These are phyloP conservation scores for Tipula helvola DNA, from an alignment of 2,888 invertebrate species.

Conservation along the genomic window DNA sequence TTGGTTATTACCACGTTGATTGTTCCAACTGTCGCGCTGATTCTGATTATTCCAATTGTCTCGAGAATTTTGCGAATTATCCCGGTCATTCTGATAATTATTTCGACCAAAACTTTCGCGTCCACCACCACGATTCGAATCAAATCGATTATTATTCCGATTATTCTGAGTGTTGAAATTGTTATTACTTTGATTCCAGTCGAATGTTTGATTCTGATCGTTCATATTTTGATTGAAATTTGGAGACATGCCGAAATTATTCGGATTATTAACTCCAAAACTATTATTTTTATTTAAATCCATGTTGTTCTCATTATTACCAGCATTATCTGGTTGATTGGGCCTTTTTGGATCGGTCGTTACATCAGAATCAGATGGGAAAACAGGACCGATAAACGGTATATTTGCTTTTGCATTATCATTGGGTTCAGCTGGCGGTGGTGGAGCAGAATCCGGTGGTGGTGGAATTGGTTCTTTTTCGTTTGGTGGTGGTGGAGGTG, in stretches of 20 bases:
- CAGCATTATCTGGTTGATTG: background rate
- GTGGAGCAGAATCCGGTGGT: background rate
- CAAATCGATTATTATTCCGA: background rate
- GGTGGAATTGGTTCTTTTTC: conserved; percentile 11
- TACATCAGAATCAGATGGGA: background rate
- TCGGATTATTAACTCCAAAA: background rate
- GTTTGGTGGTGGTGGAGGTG: conserved; percentile 14
- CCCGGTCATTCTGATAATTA: background rate
- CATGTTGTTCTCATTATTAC: conserved; percentile 6
- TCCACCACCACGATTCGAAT: background rate
- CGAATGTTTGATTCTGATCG: background rate
- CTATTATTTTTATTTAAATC: conserved; percentile 14
- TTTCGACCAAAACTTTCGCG: background rate
- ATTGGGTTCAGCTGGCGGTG: conserved; percentile 11
- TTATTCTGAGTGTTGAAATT: conserved; percentile 16
- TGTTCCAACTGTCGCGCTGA: background rate
- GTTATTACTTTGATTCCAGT: conserved; percentile 9
- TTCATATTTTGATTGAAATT: background rate
- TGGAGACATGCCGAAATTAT: background rate
- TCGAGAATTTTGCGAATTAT: background rate
- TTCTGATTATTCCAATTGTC: background rate
- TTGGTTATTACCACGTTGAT: background rate
- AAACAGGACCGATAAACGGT: background rate
- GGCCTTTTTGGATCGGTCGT: background rate
- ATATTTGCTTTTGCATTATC: background rate